phyloP scores from a whole-genome alignment of 35 echinoderm and acorn worm genomes.

The Holothuria glaberrima region DNA sequence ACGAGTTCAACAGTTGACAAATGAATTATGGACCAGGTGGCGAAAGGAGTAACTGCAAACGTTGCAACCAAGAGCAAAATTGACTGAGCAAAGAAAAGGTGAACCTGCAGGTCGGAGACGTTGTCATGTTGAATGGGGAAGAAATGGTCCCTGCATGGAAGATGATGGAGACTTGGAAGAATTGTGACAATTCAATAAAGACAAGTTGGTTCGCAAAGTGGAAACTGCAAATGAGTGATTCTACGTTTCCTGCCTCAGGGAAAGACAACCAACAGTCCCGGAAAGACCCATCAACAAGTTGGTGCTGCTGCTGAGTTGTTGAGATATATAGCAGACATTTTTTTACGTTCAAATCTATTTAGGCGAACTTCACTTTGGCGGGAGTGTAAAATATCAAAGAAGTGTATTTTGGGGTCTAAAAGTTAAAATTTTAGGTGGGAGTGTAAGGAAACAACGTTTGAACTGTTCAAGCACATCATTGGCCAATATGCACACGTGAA shows the following conservation, averaged over 20 bases:
- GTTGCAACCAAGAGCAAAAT: slow-evolving; percentile 65
- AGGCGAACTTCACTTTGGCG: no score
- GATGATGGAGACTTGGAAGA: no score
- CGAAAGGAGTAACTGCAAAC: slow-evolving; percentile 61
- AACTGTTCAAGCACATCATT: no score
- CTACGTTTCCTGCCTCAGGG: not conserved
- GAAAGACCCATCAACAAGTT: slow-evolving; percentile 34
- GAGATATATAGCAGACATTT: no score
- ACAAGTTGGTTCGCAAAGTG: slow-evolving; percentile 17
- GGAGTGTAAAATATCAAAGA: no score
- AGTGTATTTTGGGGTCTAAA: no score
- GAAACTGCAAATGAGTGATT: slow-evolving; percentile 10
- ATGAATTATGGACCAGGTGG: slow-evolving; percentile 82
- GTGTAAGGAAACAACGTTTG: no score
- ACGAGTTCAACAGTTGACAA: slow-evolving; percentile 65
- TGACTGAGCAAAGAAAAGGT: slow-evolving; percentile 45
- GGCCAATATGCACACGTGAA: no score
- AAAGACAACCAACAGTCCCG: not conserved
- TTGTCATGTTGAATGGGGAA: no score
- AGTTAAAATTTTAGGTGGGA: no score
- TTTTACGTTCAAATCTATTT: no score
- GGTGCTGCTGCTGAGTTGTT: not conserved
- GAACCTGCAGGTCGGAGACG: slow-evolving; percentile 58
- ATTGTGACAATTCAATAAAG: slow-evolving; percentile 26
- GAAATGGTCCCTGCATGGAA: no score